Evolutionary conservation across 2,888 invertebrate genomes (phyloP).

Genomic region (Parascotia fuliginaria): DNA sequence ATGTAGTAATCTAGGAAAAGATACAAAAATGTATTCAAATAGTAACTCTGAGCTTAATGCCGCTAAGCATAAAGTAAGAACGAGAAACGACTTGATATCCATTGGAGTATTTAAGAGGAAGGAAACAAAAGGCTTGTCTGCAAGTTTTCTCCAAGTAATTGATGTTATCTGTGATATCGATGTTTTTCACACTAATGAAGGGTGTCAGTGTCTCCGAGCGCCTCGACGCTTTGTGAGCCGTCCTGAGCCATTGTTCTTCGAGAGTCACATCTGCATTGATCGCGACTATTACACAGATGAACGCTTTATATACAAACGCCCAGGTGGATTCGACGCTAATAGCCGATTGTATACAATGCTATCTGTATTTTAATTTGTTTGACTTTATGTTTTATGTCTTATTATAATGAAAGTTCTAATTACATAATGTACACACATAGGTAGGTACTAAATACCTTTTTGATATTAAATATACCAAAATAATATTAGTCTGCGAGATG

Average conservation of each 20-base stretch:
- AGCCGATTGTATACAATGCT: neutral
- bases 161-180: slow-evolving; percentile 53
- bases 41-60: neutral
- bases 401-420: too few species aligned
- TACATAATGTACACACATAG: too few species aligned
- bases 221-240: slow-evolving; percentile 3
- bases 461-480: too few species aligned
- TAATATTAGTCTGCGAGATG: neutral
- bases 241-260: slow-evolving; percentile 4
- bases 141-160: slow-evolving; percentile 40
- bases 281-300: slow-evolving; percentile 7
- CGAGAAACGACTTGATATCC: slow-evolving; percentile 19
- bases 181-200: slow-evolving; percentile 45
- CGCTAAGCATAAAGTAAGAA: neutral
- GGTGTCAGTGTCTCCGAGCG: neutral
- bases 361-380: neutral
- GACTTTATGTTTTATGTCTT: too few species aligned
- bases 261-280: slow-evolving; percentile 9
- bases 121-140: slow-evolving; percentile 32
- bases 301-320: slow-evolving; percentile 4
- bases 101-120: slow-evolving; percentile 34
- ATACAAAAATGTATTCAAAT: neutral
- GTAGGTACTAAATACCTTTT: too few species aligned
- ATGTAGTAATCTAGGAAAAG: too few species aligned
- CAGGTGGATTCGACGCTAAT: neutral